Evolutionary conservation across 2,113 vertebrate genomes (phyloP).

Genomic region (Otocyon megalotis): DNA sequence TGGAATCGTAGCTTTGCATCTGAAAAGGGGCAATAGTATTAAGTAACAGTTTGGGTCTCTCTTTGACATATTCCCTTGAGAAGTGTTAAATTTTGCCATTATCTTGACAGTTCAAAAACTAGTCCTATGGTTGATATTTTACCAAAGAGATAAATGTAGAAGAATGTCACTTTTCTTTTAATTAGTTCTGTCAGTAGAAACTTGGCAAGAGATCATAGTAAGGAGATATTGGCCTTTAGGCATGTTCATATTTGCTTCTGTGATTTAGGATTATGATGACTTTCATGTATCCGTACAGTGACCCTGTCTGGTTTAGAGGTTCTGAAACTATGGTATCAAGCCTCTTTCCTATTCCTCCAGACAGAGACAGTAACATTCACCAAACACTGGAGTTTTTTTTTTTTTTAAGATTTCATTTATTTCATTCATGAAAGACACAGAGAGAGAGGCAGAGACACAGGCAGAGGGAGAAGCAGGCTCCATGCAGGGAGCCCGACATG

Average conservation of each 20-base stretch:
- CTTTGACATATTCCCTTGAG: constrained; percentile 51
- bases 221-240: constrained; percentile 47
- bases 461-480: too few species aligned
- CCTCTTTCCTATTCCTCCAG: constrained; percentile 1
- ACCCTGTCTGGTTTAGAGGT: constrained; percentile 66
- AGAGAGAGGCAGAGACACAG: too few species aligned
- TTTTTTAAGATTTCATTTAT: too few species aligned
- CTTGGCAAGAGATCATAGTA: constrained; percentile 71
- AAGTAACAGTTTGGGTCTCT: constrained; percentile 28
- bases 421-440: too few species aligned
- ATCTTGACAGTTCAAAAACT: constrained; percentile 57
- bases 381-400: neutral
- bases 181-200: constrained; percentile 71
- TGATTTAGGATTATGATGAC: constrained; percentile 41
- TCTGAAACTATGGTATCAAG: constrained; percentile 36
- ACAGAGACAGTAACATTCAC: constrained; percentile 31
- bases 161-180: constrained; percentile 68
- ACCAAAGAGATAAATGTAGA: constrained; percentile 70
- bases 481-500: too few species aligned
- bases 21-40: neutral
- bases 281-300: constrained; percentile 59
- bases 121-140: constrained; percentile 65
- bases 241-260: constrained; percentile 65
- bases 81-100: constrained; percentile 54
- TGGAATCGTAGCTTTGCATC: constrained; percentile 31